phyloP scores from a whole-genome alignment of 2,113 vertebrate species.

The Lycocorax pyrrhopterus region DNA sequence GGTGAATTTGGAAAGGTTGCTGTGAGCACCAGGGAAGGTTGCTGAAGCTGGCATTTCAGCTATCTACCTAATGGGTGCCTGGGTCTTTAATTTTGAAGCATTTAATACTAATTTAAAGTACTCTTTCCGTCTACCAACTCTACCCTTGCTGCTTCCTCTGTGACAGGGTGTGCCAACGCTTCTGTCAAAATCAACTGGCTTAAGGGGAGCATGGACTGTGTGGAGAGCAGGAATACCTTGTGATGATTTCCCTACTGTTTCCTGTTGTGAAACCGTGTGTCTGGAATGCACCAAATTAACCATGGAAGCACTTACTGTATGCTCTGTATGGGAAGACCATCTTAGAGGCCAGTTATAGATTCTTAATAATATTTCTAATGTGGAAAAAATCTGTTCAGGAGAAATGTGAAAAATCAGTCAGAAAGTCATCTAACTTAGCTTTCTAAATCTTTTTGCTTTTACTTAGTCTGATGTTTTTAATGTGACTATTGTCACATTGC shows the following conservation, averaged over 20 bases:
- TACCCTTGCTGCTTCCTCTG: background rate
- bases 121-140: background rate
- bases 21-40: background rate
- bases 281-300: background rate
- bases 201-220: background rate
- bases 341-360: background rate
- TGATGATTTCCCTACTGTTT: background rate
- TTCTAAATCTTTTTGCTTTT: background rate
- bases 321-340: background rate
- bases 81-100: background rate
- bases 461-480: background rate
- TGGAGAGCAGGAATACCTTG: background rate
- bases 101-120: background rate
- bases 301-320: background rate
- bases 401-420: background rate
- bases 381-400: background rate
- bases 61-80: background rate
- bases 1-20: background rate
- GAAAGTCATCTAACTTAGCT: background rate
- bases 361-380: background rate
- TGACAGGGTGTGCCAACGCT: fast-evolving
- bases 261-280: background rate
- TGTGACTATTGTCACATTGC: background rate
- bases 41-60: background rate
- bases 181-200: background rate